Conservation (phyloP, 1,140 invertebrate genomes). For the Dendroctonus valens region DNA sequence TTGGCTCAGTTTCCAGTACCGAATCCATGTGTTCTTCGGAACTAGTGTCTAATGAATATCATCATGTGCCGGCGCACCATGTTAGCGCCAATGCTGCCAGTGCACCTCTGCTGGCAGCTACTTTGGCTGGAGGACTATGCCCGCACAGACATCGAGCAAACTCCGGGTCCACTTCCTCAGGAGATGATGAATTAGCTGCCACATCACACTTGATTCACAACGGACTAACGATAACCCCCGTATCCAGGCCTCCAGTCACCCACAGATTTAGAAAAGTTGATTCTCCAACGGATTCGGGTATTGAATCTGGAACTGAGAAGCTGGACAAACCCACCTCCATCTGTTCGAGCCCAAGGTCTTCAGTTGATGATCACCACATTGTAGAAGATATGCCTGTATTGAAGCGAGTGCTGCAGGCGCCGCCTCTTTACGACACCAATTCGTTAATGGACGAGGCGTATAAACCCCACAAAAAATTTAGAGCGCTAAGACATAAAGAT, state of each 20-base stretch:
- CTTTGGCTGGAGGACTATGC: constrained; percentile 66
- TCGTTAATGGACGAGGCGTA: constrained; percentile 92
- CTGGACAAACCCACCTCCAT: constrained; percentile 75
- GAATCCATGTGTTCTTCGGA: constrained; percentile 68
- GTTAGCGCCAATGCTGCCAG: constrained; percentile 55
- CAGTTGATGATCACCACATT: constrained; percentile 74
- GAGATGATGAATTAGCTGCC: constrained; percentile 72
- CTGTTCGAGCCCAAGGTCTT: constrained; percentile 83
- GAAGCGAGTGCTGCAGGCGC: constrained; percentile 87
- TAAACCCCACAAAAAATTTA: constrained; percentile 93
- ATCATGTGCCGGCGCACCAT: constrained; percentile 48
- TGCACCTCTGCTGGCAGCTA: constrained; percentile 74
- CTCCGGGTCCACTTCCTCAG: constrained; percentile 70
- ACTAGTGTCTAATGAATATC: constrained; percentile 63
- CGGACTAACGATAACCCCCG: constrained; percentile 64
- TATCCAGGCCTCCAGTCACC: constrained; percentile 54
- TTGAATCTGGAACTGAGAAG: constrained; percentile 88
- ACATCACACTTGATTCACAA: constrained; percentile 64
- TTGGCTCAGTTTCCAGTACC: constrained; percentile 82
- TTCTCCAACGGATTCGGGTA: constrained; percentile 88
- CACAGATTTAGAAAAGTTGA: constrained; percentile 75
- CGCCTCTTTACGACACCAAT: constrained; percentile 84
- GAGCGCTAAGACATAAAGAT: constrained; percentile 75
- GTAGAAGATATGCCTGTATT: constrained; percentile 92
- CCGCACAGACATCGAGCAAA: constrained; percentile 71